These are phyloP conservation scores for Albula glossodonta DNA, from an alignment of 2,113 vertebrate genomes.

Conservation along the genomic window DNA sequence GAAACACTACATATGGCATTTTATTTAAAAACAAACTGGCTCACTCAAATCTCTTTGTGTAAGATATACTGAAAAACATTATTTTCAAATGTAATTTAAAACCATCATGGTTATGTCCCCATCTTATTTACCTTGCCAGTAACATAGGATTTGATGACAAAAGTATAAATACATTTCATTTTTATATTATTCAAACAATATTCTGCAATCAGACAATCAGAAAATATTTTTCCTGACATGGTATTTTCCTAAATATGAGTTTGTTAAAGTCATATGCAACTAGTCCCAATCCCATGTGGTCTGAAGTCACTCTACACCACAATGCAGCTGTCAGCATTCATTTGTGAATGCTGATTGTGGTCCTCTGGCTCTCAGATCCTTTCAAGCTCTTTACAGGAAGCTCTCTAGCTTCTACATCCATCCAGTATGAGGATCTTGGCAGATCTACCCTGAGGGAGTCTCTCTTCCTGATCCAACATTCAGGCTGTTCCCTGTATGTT, in stretches of 20 bases:
- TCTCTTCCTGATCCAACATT: conserved; percentile 56
- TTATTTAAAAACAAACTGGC: too few species aligned
- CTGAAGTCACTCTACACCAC: not conserved
- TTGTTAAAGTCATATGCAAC: conserved; percentile 8
- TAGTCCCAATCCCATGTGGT: conserved; percentile 8
- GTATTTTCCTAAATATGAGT: not conserved
- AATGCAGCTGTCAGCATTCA: not conserved
- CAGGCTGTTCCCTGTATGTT: conserved; percentile 42
- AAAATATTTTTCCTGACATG: not conserved
- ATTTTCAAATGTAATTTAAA: too few species aligned
- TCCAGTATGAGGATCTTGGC: conserved; percentile 29
- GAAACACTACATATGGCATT: too few species aligned
- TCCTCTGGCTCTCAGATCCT: conserved; percentile 19
- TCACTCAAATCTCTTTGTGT: too few species aligned
- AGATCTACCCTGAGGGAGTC: conserved; percentile 46
- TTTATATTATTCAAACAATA: too few species aligned
- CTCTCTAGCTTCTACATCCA: conserved; percentile 36
- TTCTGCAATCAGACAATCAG: too few species aligned
- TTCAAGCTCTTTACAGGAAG: conserved; percentile 9
- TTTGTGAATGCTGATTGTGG: conserved; percentile 12
- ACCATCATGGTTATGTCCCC: too few species aligned
- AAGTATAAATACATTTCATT: too few species aligned
- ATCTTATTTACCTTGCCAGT: too few species aligned
- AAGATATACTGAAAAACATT: too few species aligned
- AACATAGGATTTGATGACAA: too few species aligned